Conservation (phyloP, 2,797 vertebrate species). For the Siniperca obscura region DNA sequence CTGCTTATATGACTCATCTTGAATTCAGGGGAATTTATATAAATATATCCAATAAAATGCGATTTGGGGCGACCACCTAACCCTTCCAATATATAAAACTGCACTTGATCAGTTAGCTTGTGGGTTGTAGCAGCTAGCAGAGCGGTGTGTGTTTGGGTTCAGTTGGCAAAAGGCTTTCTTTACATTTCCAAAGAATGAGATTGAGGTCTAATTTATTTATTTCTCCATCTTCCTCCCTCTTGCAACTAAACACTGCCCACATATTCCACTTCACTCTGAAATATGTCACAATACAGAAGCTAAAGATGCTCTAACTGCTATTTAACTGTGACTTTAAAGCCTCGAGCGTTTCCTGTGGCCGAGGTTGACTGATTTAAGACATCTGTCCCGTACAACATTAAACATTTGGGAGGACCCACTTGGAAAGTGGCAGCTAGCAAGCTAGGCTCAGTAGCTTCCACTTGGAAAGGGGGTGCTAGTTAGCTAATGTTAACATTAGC, state of each 20-base stretch:
- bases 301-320: background rate
- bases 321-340: background rate
- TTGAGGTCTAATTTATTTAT: background rate
- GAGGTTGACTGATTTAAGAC: background rate
- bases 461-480: background rate
- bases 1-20: background rate
- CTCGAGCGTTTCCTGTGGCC: background rate
- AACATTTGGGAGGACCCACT: background rate
- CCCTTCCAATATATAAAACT: background rate
- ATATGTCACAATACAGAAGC: background rate
- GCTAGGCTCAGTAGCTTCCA: background rate
- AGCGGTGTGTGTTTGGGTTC: slow-evolving; percentile 6
- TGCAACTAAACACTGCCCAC: too few species aligned
- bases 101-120: background rate
- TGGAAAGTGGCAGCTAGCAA: background rate
- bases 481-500: too few species aligned
- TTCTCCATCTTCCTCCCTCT: too few species aligned
- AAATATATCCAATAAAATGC: background rate
- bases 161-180: slow-evolving; percentile 19
- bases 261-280: background rate
- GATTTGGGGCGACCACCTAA: background rate
- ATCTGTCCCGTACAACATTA: background rate
- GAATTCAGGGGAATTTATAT: background rate
- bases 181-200: slow-evolving; percentile 7
- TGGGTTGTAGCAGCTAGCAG: background rate